phyloP scores from a whole-genome alignment of 2,797 vertebrate genomes.

The Intellagama lesueurii region DNA sequence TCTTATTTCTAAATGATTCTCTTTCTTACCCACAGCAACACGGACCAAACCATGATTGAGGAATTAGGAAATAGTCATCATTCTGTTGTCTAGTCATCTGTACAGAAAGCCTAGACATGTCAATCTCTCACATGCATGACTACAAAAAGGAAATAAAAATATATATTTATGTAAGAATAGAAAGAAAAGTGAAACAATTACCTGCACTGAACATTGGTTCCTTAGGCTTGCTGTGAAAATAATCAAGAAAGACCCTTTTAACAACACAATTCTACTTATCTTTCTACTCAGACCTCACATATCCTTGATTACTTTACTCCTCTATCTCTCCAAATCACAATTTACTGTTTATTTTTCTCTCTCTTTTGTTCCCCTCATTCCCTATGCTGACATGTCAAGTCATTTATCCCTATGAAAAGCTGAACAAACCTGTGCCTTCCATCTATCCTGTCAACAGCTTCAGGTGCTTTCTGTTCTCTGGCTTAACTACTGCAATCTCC shows the following conservation, averaged over 20 bases:
- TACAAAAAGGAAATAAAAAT: neutral
- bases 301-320: neutral
- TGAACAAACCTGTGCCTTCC: neutral
- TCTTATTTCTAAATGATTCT: neutral
- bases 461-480: neutral
- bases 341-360: neutral
- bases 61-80: neutral
- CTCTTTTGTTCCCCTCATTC: neutral
- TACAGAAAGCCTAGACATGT: neutral
- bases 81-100: neutral
- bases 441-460: neutral
- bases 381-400: neutral
- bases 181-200: constrained; percentile 76
- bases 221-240: constrained; percentile 93
- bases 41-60: neutral
- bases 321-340: neutral
- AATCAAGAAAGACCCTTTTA: constrained; percentile 55
- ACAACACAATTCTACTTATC: constrained; percentile 9
- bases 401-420: neutral
- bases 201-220: constrained; percentile 97
- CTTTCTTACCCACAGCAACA: neutral
- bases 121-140: neutral
- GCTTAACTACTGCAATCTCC: neutral
- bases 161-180: neutral
- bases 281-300: constrained; percentile 3